These are phyloP conservation scores for Drosophila tanythrix DNA, from an alignment of 2,888 invertebrate species.

Conservation along the genomic window DNA sequence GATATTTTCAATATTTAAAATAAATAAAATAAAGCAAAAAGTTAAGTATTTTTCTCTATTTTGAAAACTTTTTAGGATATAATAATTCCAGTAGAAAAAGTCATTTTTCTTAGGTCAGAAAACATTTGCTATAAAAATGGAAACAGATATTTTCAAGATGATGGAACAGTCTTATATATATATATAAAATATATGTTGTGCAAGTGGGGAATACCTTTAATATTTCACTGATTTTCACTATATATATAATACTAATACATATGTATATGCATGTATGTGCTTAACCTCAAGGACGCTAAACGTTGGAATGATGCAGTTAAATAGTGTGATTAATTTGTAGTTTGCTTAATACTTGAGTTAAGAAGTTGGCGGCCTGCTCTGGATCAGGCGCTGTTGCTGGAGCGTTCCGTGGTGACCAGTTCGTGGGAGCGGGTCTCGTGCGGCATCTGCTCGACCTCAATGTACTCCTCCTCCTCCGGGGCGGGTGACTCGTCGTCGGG, in stretches of 20 bases:
- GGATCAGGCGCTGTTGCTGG: constrained; percentile 68
- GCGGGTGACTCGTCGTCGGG: constrained; percentile 31
- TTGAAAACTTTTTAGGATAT: neutral
- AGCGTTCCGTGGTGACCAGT: constrained; percentile 52
- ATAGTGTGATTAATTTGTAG: constrained; percentile 7
- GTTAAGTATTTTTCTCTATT: neutral
- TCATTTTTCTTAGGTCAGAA: neutral
- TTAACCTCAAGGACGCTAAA: constrained; percentile 24
- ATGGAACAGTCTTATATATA: constrained; percentile 28
- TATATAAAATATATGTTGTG: constrained; percentile 3
- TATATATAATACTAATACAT: constrained; percentile 3
- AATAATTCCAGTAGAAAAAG: neutral
- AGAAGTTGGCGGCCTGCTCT: constrained; percentile 9
- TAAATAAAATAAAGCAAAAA: neutral
- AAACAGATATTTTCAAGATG: neutral
- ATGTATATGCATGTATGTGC: neutral
- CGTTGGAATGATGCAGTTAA: constrained; percentile 5
- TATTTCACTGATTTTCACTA: neutral
- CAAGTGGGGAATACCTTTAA: neutral
- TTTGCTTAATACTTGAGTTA: constrained; percentile 20
- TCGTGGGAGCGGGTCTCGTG: constrained; percentile 59
- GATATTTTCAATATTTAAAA: neutral
- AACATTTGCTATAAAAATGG: constrained; percentile 2
- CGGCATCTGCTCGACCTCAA: constrained; percentile 84
- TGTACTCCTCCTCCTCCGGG: constrained; percentile 84